phyloP scores from a whole-genome alignment of 2,888 invertebrate genomes.

The Melieria crassipennis region DNA sequence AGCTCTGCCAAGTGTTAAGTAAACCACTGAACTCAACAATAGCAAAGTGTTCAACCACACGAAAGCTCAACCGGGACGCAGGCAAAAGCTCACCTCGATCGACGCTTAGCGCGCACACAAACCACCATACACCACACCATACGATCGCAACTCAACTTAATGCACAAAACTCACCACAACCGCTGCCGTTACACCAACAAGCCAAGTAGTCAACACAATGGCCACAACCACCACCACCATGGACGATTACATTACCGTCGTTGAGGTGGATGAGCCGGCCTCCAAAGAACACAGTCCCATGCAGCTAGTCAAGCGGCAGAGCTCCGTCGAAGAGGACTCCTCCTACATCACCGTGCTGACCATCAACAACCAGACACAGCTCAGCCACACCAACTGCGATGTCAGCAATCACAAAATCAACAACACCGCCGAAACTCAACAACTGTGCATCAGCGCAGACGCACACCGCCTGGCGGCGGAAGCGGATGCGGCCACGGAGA shows the following conservation, averaged over 20 bases:
- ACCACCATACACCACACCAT: not conserved
- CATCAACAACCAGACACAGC: slow-evolving; percentile 66
- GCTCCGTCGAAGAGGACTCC: slow-evolving; percentile 58
- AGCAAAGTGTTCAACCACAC: not conserved
- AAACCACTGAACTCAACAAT: not conserved
- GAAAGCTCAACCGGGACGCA: too few species aligned
- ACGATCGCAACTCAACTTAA: not conserved
- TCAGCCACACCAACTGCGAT: slow-evolving; percentile 46
- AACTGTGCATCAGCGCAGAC: slow-evolving; percentile 24
- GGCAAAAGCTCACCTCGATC: not conserved
- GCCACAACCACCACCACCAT: slow-evolving; percentile 32
- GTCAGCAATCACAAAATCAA: slow-evolving; percentile 41
- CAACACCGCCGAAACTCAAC: slow-evolving; percentile 37
- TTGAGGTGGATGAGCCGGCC: slow-evolving; percentile 69
- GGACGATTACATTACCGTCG: slow-evolving; percentile 71
- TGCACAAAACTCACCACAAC: slow-evolving; percentile 23
- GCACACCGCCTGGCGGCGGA: slow-evolving; percentile 15
- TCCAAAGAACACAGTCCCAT: slow-evolving; percentile 60
- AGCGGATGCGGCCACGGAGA: slow-evolving; percentile 69
- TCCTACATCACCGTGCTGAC: slow-evolving; percentile 72
- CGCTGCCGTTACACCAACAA: slow-evolving; percentile 11
- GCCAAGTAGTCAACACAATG: slow-evolving; percentile 13
- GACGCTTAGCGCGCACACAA: slow-evolving; percentile 14
- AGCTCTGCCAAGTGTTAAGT: not conserved
- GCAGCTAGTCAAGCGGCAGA: slow-evolving; percentile 51